Percentiles rank a stretch among this genome's conserved stretches.
Evolutionary conservation across 2,888 invertebrate genomes (phyloP).

Genomic region (Folsomia candida): DNA sequence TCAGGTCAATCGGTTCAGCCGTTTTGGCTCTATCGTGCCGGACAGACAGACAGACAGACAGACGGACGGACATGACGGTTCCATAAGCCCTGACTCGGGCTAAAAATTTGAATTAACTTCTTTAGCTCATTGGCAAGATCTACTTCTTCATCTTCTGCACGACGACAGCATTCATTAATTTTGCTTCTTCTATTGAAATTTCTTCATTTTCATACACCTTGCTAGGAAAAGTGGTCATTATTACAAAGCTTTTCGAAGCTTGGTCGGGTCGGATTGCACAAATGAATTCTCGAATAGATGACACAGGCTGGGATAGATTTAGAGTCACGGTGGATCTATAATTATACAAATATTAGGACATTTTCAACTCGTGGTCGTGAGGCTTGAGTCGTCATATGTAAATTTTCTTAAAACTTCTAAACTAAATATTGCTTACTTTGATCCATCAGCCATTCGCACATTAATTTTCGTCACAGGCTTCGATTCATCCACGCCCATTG

Average conservation of each 20-base stretch:
- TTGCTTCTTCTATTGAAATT: conserved; percentile 17
- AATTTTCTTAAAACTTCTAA: neutral
- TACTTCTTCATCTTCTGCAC: conserved; percentile 16
- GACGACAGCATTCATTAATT: conserved; percentile 23
- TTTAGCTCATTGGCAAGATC: too few relatives aligned
- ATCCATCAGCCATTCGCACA: conserved; percentile 24
- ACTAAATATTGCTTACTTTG: conserved; percentile 18
- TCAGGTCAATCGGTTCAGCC: too few relatives aligned
- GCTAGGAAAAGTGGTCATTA: conserved; percentile 26
- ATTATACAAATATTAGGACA: too few relatives aligned
- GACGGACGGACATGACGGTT: too few relatives aligned
- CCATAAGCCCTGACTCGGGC: too few relatives aligned
- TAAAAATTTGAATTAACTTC: too few relatives aligned
- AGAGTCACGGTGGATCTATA: conserved; percentile 14
- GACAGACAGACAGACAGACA: too few relatives aligned
- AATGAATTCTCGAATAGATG: conserved; percentile 24
- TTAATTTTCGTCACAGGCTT: conserved; percentile 11
- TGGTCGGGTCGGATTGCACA: conserved; percentile 10
- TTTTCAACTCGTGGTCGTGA: too few relatives aligned
- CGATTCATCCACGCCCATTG: conserved; percentile 8
- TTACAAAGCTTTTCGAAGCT: conserved; percentile 5
- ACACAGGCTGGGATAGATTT: conserved; percentile 14
- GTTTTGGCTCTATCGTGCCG: too few relatives aligned
- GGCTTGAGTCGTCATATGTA: too few relatives aligned
- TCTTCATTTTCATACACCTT: conserved; percentile 21